These are phyloP conservation scores for Cerastoderma edule DNA, from an alignment of 2,888 invertebrate genomes.

Conservation along the genomic window DNA sequence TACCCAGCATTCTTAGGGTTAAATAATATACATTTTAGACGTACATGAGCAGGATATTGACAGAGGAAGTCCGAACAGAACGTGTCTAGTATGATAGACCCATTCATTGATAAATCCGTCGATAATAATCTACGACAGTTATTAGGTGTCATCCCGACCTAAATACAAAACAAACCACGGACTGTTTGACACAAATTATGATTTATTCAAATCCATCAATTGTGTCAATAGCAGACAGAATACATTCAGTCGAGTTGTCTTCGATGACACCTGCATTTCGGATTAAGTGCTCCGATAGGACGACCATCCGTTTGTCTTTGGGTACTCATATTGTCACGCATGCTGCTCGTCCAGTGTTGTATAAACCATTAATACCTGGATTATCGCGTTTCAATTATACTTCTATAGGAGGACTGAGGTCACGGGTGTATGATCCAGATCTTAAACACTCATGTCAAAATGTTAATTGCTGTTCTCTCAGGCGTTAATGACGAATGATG, in stretches of 20 bases:
- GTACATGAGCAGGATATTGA: no score
- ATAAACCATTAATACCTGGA: no score
- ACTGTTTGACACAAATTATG: constrained; percentile 24
- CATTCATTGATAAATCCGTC: no score
- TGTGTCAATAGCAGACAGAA: constrained; percentile 10
- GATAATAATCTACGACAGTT: no score
- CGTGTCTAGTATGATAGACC: no score
- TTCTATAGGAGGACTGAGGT: not conserved
- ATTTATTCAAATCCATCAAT: constrained; percentile 18
- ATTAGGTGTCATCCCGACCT: constrained; percentile 15
- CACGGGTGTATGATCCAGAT: constrained; percentile 3
- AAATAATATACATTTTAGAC: no score
- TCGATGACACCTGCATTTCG: constrained; percentile 24
- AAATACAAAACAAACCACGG: not conserved
- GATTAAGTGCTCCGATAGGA: constrained; percentile 2
- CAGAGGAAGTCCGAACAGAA: no score
- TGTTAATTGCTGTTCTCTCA: constrained; percentile 5
- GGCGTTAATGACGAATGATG: not conserved
- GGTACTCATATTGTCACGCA: constrained; percentile 22
- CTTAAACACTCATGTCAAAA: constrained; percentile 8
- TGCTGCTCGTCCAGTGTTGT: no score
- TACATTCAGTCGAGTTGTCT: constrained; percentile 13
- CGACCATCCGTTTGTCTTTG: constrained; percentile 15
- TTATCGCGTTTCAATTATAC: not conserved
- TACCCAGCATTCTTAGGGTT: no score